Base-by-base conservation (phyloP, 2,888 invertebrate species). In the Nomada fabriciana region DNA sequence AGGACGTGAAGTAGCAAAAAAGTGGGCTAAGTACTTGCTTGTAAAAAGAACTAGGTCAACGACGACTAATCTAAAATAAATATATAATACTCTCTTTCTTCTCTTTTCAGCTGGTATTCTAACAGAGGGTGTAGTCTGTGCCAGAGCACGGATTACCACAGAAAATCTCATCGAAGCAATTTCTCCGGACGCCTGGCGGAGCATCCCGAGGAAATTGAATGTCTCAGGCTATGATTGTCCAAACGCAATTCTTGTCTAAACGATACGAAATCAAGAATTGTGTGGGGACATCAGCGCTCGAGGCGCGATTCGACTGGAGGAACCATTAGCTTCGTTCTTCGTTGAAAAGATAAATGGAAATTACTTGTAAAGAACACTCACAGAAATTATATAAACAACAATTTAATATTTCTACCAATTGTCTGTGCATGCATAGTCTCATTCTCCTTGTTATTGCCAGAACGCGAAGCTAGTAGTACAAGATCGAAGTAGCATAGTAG, bases 201-300 rank as follows among this genome's bases (percentile, higher is more conserved):
- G 36, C 53, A 61, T 52, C 67, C 72, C 67, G 71, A 65, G 61
- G 78, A 75, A 68, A 76, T 73, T 86, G 83, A 88, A 90, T 91
- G 93, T 93, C 92, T 89, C 92, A 92, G 93, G 94, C 94, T 93
- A 94, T 94, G 94, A 94, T 94, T 94, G 94, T 94, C 94, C 94
- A 94, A 94, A 94, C 94, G 94, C 94, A 94, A 93, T 93, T 94
- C 94, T 94, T 94, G 94, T 94, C 91, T 89, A 72, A 80, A 86
- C 82, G 82, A 90, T 91, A 90, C 82, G 88, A 93, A 91, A 93
- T 92, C 94, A 94, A 94, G 94, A 92, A 94, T 93, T 94, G 94
- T 93, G 93, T 91, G 91, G 93, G 94, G 94, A 94, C 94, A 94
- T 94, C 94, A 94, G 93, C 93, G 94, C 94, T 94, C 93, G 93